Evolutionary conservation across 2,888 invertebrate species (phyloP).

Genomic region (Nemotelus nigrinus): DNA sequence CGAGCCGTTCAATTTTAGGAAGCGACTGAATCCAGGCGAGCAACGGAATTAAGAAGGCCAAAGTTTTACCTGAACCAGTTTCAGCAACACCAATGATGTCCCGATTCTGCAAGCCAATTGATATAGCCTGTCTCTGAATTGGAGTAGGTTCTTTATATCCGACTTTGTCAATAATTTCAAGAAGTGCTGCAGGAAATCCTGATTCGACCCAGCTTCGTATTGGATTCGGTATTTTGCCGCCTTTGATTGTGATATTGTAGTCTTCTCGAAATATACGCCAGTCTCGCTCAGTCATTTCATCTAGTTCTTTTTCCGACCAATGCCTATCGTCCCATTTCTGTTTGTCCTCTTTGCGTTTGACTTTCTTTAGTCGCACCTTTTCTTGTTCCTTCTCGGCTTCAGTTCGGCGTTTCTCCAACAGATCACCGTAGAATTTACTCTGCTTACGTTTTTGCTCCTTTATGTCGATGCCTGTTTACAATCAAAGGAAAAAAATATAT

Average conservation of each 20-base stretch:
- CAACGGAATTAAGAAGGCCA: conserved; percentile 97
- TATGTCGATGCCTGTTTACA: conserved; percentile 85
- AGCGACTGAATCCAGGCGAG: conserved; percentile 97
- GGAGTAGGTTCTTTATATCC: conserved; percentile 99
- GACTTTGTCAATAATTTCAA: conserved; percentile 92
- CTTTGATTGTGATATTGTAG: conserved; percentile 98
- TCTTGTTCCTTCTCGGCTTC: conserved; percentile 98
- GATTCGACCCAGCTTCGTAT: conserved; percentile 96
- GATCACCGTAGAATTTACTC: conserved; percentile 95
- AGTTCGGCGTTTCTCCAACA: conserved; percentile 93
- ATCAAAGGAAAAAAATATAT: background rate
- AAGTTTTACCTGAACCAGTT: conserved; percentile 98
- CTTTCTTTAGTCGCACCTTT: conserved; percentile 89
- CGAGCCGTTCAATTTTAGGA: conserved; percentile 92
- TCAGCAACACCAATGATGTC: conserved; percentile 99
- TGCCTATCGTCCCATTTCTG: conserved; percentile 99
- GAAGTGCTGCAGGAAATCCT: conserved; percentile 85
- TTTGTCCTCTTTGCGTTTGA: conserved; percentile 95
- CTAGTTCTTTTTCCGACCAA: conserved; percentile 94
- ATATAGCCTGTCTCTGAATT: conserved; percentile 99
- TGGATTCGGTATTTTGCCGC: conserved; percentile 96
- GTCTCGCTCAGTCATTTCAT: conserved; percentile 98
- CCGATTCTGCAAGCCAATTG: conserved; percentile 93
- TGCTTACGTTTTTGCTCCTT: conserved; percentile 96
- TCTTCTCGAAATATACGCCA: conserved; percentile 99